Percentiles rank a stretch among this genome's conserved stretches.
phyloP scores from a whole-genome alignment of 2,113 vertebrate genomes.

The Scartelaos histophorus region DNA sequence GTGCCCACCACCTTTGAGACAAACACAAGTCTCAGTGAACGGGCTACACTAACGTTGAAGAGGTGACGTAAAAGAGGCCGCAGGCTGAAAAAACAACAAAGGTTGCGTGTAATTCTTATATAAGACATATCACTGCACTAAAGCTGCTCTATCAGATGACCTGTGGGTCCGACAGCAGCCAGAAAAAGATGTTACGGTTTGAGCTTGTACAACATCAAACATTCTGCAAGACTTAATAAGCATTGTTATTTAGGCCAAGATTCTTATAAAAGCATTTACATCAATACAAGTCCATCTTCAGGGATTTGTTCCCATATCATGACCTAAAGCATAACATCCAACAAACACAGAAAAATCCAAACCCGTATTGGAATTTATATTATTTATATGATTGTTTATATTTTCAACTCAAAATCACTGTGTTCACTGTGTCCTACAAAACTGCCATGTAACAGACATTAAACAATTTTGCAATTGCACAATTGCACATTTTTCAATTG shows the following conservation, averaged over 20 bases:
- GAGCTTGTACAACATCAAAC: background rate
- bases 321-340: too few relatives aligned
- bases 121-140: slow-evolving; percentile 25
- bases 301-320: background rate
- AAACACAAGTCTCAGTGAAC: slow-evolving; percentile 9
- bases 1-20: background rate
- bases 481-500: too few relatives aligned
- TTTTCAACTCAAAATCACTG: too few relatives aligned
- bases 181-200: background rate
- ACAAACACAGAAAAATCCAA: background rate
- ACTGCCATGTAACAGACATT: too few relatives aligned
- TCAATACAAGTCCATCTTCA: background rate
- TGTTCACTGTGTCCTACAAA: too few relatives aligned
- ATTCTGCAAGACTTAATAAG: background rate
- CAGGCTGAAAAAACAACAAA: slow-evolving; percentile 28
- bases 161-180: slow-evolving; percentile 18
- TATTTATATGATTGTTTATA: too few relatives aligned
- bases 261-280: background rate
- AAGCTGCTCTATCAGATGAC: slow-evolving; percentile 25
- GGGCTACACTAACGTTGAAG: slow-evolving; percentile 14
- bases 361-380: too few relatives aligned
- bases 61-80: slow-evolving; percentile 31
- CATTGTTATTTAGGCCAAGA: background rate
- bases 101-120: slow-evolving; percentile 25
- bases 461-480: too few relatives aligned